Conservation (phyloP, 2,113 vertebrate species). For the Chionomys nivalis region DNA sequence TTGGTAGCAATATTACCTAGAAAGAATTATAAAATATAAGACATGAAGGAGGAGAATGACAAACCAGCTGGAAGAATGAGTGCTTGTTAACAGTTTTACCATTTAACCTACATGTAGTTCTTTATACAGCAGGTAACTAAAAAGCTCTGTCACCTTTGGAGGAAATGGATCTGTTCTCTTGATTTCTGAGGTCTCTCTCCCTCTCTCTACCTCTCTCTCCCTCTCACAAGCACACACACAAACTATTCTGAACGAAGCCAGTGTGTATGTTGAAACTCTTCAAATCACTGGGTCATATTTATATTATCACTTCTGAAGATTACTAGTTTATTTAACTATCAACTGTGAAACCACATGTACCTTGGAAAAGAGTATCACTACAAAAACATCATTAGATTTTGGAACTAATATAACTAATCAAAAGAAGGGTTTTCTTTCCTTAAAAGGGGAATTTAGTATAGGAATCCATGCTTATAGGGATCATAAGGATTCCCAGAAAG, state of each 20-base stretch:
- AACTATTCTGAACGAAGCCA: conserved; percentile 2
- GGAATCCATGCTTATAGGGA: not conserved
- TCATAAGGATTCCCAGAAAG: not conserved
- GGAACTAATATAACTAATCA: not conserved
- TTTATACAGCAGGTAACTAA: not conserved
- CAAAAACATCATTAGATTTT: conserved; percentile 3
- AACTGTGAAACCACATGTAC: not conserved
- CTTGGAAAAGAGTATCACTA: conserved; percentile 25
- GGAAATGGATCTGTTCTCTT: not conserved
- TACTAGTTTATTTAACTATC: not conserved
- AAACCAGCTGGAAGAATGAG: not conserved
- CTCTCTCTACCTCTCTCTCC: not conserved
- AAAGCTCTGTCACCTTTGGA: not conserved
- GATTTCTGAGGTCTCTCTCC: not conserved
- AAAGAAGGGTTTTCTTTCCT: conserved; percentile 3
- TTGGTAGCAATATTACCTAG: not conserved
- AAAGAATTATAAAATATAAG: not conserved
- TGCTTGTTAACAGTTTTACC: not conserved
- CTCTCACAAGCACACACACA: no score
- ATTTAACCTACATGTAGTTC: not conserved
- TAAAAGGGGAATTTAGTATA: not conserved
- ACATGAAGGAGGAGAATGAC: not conserved
- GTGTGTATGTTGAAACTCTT: not conserved
- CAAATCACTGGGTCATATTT: not conserved
- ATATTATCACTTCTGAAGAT: conserved; percentile 32